Base-by-base conservation (phyloP, 92 coral and sea anemone genomes). In the Ricordea florida region DNA sequence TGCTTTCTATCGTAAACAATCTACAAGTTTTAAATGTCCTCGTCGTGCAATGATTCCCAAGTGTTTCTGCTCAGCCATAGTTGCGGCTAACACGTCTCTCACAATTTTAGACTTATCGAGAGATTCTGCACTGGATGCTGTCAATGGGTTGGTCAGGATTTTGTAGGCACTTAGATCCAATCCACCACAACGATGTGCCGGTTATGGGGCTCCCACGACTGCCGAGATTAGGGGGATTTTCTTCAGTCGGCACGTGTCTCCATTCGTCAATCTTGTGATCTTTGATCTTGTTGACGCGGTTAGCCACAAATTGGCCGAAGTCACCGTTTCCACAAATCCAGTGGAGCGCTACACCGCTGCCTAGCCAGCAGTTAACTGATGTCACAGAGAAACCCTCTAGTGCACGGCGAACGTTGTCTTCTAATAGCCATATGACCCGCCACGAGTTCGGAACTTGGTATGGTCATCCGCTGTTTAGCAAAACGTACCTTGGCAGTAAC, bases 241-340 rank as follows among this genome's bases (percentile, higher is more conserved):
- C 18, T 6, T 20, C 74, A 18, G 82, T 51, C 36, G 85, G 85
- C 44, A 78, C 84, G 46, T 78, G 76, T 33, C 84, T 78, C 76
- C 84, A 66, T 16, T 29, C 85, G 50, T 68, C 62, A 62, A 79
- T 38, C 18, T 31, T 44, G 46, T 32, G 71, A 13, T 45, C 85
- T 16, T 21, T 5, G 68, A 68, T 79, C 45, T 79, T 55, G 6
- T 48, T 41, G 11, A 79, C 55, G 0, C 78, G 70, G 33, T 56
- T 79, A 18, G 78, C 85, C 7, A 79, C 72, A 23, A 79, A 68
- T 30, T 79, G 85, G 29, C 85, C 61, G 52, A 67, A 79, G 32
- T 79, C 78, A 20, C 78, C 85, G 13, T 23, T 44, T 20, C 74
- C 59, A 1, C 84, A 10, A 44, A 78, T 66, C 84, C 76, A 78